These are phyloP conservation scores for Eueremaeus valkanovi DNA, from an alignment of 2,888 invertebrate genomes.

Conservation along the genomic window DNA sequence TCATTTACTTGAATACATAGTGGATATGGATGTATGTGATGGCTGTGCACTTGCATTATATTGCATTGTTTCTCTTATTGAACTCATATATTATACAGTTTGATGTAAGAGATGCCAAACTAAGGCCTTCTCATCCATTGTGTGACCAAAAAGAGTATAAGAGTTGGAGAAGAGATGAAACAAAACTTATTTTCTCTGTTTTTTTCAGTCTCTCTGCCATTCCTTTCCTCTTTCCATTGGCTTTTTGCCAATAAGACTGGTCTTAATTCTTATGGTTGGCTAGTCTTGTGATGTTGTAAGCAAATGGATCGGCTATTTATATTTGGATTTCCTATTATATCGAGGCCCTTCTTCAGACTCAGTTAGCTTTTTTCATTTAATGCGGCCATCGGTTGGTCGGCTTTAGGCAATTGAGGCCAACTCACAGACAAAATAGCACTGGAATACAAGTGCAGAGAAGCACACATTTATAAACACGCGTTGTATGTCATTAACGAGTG, in stretches of 20 bases:
- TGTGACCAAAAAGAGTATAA: not conserved
- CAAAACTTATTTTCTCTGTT: not conserved
- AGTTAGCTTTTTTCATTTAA: conserved; percentile 35
- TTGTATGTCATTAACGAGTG: conserved; percentile 26
- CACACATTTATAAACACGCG: conserved; percentile 25
- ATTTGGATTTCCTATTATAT: conserved; percentile 33
- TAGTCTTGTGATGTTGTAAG: conserved; percentile 25
- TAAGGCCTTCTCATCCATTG: not conserved
- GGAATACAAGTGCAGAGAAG: not conserved
- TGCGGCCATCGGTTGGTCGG: conserved; percentile 28
- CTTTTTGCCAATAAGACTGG: not conserved
- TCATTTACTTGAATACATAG: conserved; percentile 11
- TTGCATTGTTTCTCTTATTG: not conserved
- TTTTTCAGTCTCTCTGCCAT: not conserved
- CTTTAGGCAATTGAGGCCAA: conserved; percentile 35
- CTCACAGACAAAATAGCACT: not conserved
- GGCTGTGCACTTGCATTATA: not conserved
- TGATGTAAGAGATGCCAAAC: conserved; percentile 23
- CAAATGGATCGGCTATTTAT: conserved; percentile 36
- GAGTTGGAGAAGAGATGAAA: conserved; percentile 5
- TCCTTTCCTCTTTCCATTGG: not conserved
- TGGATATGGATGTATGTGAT: not conserved
- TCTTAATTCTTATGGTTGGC: conserved; percentile 24
- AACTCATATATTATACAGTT: conserved; percentile 1
- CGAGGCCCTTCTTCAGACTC: not conserved